Percentiles rank a stretch among this genome's conserved stretches.
These are phyloP conservation scores for Rugalucina vietnamica DNA, from an alignment of 2,888 invertebrate species.

Conservation along the genomic window DNA sequence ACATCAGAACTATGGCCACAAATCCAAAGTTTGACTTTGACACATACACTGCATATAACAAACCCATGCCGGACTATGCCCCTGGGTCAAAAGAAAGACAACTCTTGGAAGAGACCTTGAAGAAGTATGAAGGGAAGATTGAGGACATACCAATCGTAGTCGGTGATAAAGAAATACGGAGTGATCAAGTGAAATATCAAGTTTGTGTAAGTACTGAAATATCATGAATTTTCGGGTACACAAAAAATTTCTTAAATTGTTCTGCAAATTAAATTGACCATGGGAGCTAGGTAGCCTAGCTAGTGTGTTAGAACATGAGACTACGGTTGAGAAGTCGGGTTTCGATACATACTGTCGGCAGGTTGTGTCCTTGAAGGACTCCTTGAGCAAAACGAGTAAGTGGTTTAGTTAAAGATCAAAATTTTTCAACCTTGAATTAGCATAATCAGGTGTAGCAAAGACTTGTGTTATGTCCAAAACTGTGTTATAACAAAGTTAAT, in stretches of 20 bases:
- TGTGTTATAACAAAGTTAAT: background rate
- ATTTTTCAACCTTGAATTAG: too few relatives aligned
- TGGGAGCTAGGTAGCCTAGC: too few relatives aligned
- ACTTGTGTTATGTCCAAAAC: too few relatives aligned
- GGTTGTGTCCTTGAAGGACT: too few relatives aligned
- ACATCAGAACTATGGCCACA: background rate
- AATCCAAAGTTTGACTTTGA: constrained; percentile 45
- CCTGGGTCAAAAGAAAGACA: constrained; percentile 92
- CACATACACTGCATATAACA: constrained; percentile 83
- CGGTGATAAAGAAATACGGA: constrained; percentile 93
- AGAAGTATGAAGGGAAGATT: constrained; percentile 87
- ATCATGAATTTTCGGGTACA: too few relatives aligned
- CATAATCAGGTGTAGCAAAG: background rate
- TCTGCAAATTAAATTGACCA: too few relatives aligned
- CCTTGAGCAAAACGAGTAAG: too few relatives aligned
- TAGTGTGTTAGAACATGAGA: too few relatives aligned
- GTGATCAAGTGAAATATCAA: constrained; percentile 91
- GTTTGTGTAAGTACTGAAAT: constrained; percentile 84
- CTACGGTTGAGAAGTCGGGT: too few relatives aligned
- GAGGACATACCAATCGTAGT: constrained; percentile 98
- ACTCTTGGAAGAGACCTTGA: constrained; percentile 89
- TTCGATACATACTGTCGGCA: too few relatives aligned
- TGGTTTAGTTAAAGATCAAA: too few relatives aligned
- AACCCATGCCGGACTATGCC: constrained; percentile 88
- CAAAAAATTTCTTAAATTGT: too few relatives aligned